phyloP scores from a whole-genome alignment of 2,113 vertebrate genomes.

The Isichthys henryi region DNA sequence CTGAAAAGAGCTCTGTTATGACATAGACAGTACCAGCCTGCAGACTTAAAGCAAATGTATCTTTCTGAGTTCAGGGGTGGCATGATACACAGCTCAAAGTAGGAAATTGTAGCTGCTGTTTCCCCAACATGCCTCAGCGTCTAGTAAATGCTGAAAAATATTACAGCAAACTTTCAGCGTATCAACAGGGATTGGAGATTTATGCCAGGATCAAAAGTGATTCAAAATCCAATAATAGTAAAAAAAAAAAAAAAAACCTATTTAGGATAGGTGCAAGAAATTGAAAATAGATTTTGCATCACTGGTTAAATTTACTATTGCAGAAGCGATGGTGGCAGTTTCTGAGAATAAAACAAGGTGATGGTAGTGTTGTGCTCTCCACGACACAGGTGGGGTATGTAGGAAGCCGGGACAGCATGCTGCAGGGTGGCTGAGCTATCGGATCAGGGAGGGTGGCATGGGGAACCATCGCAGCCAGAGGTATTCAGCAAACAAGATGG shows the following conservation, averaged over 20 bases:
- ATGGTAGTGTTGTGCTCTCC: background rate
- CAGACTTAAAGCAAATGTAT: conserved; percentile 34
- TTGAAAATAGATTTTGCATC: background rate
- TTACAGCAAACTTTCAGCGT: background rate
- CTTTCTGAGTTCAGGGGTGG: conserved; percentile 16
- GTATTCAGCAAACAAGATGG: background rate
- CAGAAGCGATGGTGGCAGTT: background rate
- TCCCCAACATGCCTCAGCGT: background rate
- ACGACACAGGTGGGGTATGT: background rate
- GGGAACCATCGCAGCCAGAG: background rate
- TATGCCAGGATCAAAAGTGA: conserved; percentile 39
- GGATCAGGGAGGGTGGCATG: background rate
- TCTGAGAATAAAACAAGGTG: conserved; percentile 1
- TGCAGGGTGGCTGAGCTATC: background rate
- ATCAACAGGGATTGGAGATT: background rate
- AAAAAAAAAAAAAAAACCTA: background rate
- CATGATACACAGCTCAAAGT: conserved; percentile 37
- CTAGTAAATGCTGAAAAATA: background rate
- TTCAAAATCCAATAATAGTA: conserved; percentile 30
- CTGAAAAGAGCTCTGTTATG: conserved; percentile 45
- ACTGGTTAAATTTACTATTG: background rate
- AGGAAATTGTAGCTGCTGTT: conserved; percentile 15
- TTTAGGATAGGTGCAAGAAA: conserved; percentile 16
- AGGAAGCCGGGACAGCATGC: background rate
- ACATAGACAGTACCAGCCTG: conserved; percentile 37